Conservation (phyloP, 53 echinoderm and acorn worm genomes). For the Zoroaster sp. region DNA sequence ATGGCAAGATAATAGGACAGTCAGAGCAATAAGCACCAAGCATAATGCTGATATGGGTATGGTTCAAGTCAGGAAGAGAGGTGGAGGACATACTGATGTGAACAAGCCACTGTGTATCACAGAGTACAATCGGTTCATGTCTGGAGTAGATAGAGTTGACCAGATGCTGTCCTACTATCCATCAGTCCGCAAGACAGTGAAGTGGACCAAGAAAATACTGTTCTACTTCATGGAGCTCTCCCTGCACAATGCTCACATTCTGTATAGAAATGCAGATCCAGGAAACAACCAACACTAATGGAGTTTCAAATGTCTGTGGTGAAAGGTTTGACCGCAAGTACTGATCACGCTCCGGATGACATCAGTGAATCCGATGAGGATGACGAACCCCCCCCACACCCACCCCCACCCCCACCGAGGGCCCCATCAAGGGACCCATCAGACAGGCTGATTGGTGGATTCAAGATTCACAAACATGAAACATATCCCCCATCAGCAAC, state of each 20-base stretch:
- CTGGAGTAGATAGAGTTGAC: background rate
- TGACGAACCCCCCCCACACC: background rate
- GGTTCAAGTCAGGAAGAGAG: background rate
- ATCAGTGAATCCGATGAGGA: background rate
- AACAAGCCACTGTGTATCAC: background rate
- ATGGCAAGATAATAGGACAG: conserved; percentile 3
- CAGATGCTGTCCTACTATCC: background rate
- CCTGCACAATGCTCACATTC: background rate
- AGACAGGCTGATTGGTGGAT: too few relatives aligned
- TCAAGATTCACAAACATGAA: too few relatives aligned
- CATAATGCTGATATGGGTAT: background rate
- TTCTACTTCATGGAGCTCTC: too few relatives aligned
- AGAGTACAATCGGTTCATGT: background rate
- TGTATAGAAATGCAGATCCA: background rate
- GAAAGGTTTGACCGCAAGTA: background rate
- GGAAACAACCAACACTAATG: background rate
- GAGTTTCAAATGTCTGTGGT: background rate
- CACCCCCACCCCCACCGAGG: too few relatives aligned
- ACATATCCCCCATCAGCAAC: too few relatives aligned
- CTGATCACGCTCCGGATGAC: background rate
- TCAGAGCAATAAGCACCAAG: background rate
- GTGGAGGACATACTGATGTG: background rate
- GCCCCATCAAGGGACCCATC: too few relatives aligned
- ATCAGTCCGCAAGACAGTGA: background rate
- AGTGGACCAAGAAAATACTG: conserved; percentile 14